These are phyloP conservation scores for Drosophila prostipennis DNA, from an alignment of 2,888 invertebrate genomes.

Conservation along the genomic window DNA sequence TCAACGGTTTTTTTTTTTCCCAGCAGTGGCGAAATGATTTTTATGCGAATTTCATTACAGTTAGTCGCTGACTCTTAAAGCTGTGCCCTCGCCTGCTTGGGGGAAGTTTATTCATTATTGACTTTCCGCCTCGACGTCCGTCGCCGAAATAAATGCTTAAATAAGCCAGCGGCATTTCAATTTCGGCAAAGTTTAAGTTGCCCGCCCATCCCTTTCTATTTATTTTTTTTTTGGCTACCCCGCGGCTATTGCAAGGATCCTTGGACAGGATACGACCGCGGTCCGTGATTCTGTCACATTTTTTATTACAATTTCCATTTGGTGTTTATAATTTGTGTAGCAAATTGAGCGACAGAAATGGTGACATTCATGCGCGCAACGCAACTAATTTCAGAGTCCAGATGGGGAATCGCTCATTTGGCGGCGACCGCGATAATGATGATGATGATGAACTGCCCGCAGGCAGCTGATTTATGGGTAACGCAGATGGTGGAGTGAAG, in stretches of 20 bases:
- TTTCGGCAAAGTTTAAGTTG: slow-evolving; percentile 55
- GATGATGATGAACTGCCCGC: slow-evolving; percentile 66
- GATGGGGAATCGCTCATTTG: slow-evolving; percentile 53
- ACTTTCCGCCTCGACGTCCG: slow-evolving; percentile 55
- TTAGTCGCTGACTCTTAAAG: slow-evolving; percentile 60
- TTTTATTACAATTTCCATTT: slow-evolving; percentile 64
- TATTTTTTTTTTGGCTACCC: slow-evolving; percentile 5
- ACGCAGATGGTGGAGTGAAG: background rate
- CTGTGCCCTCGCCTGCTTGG: slow-evolving; percentile 20
- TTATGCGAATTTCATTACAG: slow-evolving; percentile 76
- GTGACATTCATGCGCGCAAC: slow-evolving; percentile 59
- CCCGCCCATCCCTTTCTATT: slow-evolving; percentile 1
- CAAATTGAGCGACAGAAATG: slow-evolving; percentile 69
- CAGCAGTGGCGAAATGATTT: slow-evolving; percentile 65
- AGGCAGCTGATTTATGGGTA: slow-evolving; percentile 69
- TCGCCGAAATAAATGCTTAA: slow-evolving; percentile 63
- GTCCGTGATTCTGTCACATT: slow-evolving; percentile 34
- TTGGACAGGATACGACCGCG: slow-evolving; percentile 1
- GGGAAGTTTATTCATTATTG: slow-evolving; percentile 66
- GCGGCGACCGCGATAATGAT: slow-evolving; percentile 35
- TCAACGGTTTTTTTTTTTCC: slow-evolving; percentile 63
- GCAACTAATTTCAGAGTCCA: slow-evolving; percentile 62
- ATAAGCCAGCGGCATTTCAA: slow-evolving; percentile 73
- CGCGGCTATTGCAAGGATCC: slow-evolving; percentile 11
- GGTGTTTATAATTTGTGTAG: slow-evolving; percentile 73